A percentile compares a stretch with the other conserved stretches of the same genome.
These are phyloP conservation scores for Sebastolobus alascanus DNA, from an alignment of 2,797 vertebrate species.

Conservation along the genomic window DNA sequence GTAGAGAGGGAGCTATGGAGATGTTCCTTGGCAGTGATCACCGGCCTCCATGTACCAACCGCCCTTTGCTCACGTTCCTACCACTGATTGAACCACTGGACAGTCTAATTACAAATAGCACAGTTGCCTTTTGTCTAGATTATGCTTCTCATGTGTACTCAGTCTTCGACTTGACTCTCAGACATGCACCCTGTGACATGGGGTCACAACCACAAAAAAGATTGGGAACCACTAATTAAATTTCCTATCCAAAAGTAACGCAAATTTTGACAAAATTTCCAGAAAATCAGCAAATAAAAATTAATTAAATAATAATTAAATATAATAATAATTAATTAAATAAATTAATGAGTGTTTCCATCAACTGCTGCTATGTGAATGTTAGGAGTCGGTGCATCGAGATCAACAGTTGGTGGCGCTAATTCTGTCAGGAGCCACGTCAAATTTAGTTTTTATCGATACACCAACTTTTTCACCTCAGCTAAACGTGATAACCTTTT, in stretches of 20 bases:
- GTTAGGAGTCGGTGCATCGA: background rate
- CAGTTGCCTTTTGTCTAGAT: background rate
- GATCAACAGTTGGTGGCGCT: background rate
- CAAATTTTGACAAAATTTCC: background rate
- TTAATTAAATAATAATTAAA: no score
- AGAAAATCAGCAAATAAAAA: background rate
- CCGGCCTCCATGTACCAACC: background rate
- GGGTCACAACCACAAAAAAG: background rate
- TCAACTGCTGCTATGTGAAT: background rate
- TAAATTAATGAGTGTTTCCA: background rate
- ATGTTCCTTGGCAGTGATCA: conserved; percentile 6
- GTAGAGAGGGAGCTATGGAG: conserved; percentile 1
- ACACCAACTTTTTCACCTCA: background rate
- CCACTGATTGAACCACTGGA: conserved; percentile 1
- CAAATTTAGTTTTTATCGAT: background rate
- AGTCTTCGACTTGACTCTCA: background rate
- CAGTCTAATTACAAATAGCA: background rate
- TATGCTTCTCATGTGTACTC: background rate
- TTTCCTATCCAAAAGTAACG: background rate
- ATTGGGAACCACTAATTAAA: background rate
- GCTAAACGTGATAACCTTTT: background rate
- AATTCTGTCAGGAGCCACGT: background rate
- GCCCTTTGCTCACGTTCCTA: conserved; percentile 4
- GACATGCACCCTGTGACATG: background rate
- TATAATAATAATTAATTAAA: no score